phyloP scores from a whole-genome alignment of 2,113 vertebrate genomes.

The Bubalus kerabau region DNA sequence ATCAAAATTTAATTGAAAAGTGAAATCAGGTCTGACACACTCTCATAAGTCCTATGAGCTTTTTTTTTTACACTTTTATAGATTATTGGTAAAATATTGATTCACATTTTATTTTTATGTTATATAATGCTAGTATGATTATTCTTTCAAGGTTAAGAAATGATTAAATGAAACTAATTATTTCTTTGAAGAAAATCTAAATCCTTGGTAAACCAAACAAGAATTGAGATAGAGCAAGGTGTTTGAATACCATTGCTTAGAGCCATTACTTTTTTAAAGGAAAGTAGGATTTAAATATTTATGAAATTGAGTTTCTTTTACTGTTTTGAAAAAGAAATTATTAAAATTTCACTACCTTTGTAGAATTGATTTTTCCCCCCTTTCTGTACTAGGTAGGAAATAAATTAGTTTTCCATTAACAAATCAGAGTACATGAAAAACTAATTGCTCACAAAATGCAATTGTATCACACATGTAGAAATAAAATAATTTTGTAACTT shows the following conservation, averaged over 20 bases:
- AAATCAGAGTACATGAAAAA: conserved; percentile 11
- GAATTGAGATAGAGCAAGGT: background rate
- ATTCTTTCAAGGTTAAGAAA: background rate
- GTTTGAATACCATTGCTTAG: conserved; percentile 1
- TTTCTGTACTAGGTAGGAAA: conserved; percentile 10
- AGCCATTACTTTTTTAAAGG: conserved; percentile 36
- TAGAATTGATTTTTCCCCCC: conserved; percentile 18
- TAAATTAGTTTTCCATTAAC: conserved; percentile 41
- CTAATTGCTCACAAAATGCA: conserved; percentile 36
- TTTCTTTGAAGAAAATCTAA: conserved; percentile 27
- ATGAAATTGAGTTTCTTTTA: conserved; percentile 49
- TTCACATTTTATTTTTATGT: conserved; percentile 17
- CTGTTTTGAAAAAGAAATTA: conserved; percentile 46
- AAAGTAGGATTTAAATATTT: conserved; percentile 60
- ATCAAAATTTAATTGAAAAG: background rate
- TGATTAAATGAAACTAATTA: conserved; percentile 45
- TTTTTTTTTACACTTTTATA: background rate
- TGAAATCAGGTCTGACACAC: background rate
- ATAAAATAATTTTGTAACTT: background rate
- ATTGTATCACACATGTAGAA: background rate
- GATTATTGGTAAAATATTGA: conserved; percentile 3
- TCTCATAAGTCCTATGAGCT: background rate
- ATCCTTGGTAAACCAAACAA: conserved; percentile 36
- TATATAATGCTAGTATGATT: background rate
- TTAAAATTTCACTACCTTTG: conserved; percentile 51